phyloP scores from a whole-genome alignment of 2,888 invertebrate genomes.

The Orchesellides sinensis region DNA sequence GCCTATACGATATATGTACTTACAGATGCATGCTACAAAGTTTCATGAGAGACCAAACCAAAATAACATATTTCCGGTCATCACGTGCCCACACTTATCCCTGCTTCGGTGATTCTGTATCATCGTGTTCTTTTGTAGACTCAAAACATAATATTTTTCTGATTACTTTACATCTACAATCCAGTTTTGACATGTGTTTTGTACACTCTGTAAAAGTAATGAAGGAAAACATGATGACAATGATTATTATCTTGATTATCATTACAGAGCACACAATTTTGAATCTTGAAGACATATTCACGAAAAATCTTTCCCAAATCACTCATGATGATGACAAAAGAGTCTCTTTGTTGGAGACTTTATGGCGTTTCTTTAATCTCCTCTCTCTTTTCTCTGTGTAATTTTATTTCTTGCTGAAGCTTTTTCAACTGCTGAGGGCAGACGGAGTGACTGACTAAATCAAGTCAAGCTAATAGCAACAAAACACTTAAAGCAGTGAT shows the following conservation, averaged over 20 bases:
- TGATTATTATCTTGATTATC: constrained; percentile 62
- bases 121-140: constrained; percentile 44
- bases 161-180: constrained; percentile 24
- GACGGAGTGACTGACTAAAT: constrained; percentile 31
- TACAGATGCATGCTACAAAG: neutral
- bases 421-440: constrained; percentile 30
- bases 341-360: constrained; percentile 53
- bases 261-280: constrained; percentile 44
- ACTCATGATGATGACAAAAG: constrained; percentile 52
- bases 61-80: constrained; percentile 74
- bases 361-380: constrained; percentile 48
- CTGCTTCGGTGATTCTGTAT: constrained; percentile 70
- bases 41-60: constrained; percentile 51
- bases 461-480: constrained; percentile 31
- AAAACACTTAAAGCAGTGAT: constrained; percentile 34
- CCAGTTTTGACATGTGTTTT: neutral
- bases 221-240: constrained; percentile 62
- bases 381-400: too few relatives aligned
- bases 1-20: neutral
- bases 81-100: constrained; percentile 74
- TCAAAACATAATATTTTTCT: constrained; percentile 24
- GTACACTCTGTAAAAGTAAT: constrained; percentile 35
- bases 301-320: constrained; percentile 35
- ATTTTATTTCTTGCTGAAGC: constrained; percentile 49
- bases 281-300: constrained; percentile 21